Evolutionary conservation across 1,140 invertebrate species (phyloP), one percentile per base, ranked within the genome.

Genomic region (Drosophila repletoides): DNA sequence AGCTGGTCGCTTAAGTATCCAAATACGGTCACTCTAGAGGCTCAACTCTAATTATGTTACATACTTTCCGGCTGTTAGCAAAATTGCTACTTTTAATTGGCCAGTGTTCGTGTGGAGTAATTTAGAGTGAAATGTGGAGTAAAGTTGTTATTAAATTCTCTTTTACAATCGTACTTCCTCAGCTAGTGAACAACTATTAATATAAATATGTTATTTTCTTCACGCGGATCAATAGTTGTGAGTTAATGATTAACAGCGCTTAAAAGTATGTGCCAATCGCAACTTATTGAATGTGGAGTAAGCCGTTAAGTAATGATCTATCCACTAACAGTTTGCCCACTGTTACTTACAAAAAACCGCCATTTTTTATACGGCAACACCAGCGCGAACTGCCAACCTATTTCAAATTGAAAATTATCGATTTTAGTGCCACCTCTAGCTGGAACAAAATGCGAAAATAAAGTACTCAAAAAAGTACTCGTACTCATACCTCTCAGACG

Each of bases 361-460:
- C 1, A 12, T 33, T 1, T 10, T 33, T 10, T 33, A 10, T 33
- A 9, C 4, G 19, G 19, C 38, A 41, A 22, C 38, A n/a, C 19
- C 28, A 34, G 40, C 1, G 17, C 14, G 6, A 3, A 22, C 34
- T 41, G 49, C 5, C 40, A 31, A 38, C 33, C 21, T 4, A 4
- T 10, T 5, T 22, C 3, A 9, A n/a, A 28, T 49, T 55, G 53
- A 5, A 24, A 31, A 36, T 33, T 26, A 53, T 53, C 5, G 51
- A 5, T 7, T 7, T 15, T 34, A 3, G n/a, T n/a, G n/a, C 7
- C 61, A 65, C 38, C 61, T 15, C 61, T 58, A 38, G 61, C 29
- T 58, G 38, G 26, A 22, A 65, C 41, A 65, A 64, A 56, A 65
- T 59, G 63, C 63, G 31, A 66, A 66, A 59, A 49, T 29, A 26